These are phyloP conservation scores for Ennomos fuscantarius DNA, from an alignment of 2,888 invertebrate species.

Conservation along the genomic window DNA sequence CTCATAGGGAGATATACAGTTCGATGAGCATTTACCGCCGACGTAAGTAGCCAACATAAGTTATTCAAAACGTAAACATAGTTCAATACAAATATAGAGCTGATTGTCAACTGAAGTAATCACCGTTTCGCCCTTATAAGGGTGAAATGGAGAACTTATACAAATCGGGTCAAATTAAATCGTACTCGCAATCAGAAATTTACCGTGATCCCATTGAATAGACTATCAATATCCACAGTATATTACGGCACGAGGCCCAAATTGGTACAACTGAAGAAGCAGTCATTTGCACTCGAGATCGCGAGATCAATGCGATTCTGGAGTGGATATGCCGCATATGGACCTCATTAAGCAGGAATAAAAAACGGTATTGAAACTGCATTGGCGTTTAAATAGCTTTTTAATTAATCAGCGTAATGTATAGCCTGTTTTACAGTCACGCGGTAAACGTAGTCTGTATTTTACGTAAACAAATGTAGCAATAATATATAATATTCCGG, in stretches of 20 bases:
- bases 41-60: too few species aligned
- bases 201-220: constrained; percentile 48
- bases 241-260: constrained; percentile 44
- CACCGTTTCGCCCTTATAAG: constrained; percentile 15
- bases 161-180: constrained; percentile 23
- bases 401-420: constrained; percentile 65
- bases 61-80: background rate
- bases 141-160: constrained; percentile 10
- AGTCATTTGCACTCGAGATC: constrained; percentile 53
- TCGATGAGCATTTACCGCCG: too few species aligned
- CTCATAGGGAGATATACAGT: too few species aligned
- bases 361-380: constrained; percentile 63
- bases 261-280: constrained; percentile 53
- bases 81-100: constrained; percentile 4
- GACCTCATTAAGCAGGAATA: constrained; percentile 73
- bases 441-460: background rate
- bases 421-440: constrained; percentile 30
- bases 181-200: constrained; percentile 28
- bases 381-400: constrained; percentile 70
- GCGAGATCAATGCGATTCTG: constrained; percentile 57
- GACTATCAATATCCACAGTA: constrained; percentile 57
- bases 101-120: constrained; percentile 6
- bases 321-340: constrained; percentile 70
- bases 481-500: too few species aligned
- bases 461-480: background rate